Base-by-base conservation (phyloP, 2,888 invertebrate species). In the Lepidocyrtoides sp. region DNA sequence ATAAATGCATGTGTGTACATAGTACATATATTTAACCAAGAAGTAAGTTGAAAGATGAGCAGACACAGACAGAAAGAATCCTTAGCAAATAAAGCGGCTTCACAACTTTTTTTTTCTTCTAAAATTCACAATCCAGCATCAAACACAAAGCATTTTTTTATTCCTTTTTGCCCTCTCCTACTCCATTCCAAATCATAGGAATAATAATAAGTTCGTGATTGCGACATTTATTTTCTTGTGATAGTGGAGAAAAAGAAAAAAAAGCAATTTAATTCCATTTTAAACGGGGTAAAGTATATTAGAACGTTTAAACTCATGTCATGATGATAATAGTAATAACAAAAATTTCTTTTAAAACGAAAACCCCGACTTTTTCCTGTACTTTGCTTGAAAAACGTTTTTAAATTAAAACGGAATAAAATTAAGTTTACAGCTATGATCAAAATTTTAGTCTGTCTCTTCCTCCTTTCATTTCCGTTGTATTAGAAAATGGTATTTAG, bases 191-290 rank as follows among this genome's bases (percentile, higher is more conserved):
- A 60, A 63, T 4, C 23, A 44, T 75, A 48, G n/a, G n/a, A n/a
- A n/a, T n/a, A 5, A 77, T 77, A 51, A 54, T 41, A 69, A 86
- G 77, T 57, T 77, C 86, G 86, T 86, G 86, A 86, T 86, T 86
- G 77, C 57, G 77, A 86, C 77, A 77, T 86, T 86, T 60, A 14
- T 79, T n/a, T 29, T n/a, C 54, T 51, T 63, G 63, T 57, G n/a
- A n/a, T n/a, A n/a, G n/a, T n/a, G n/a, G n/a, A n/a, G 26, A 17
- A 44, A 72, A 32, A 69, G 69, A 57, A 54, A 84, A 48, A 72
- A 54, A 85, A 51, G 72, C 54, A 79, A 79, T 79, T 79, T 79
- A 79, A 79, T 79, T 79, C 66, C 29, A 44, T 66, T 44, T 66
- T 54, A 51, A 79, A 29, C 32, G 54, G 29, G 2, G 17, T 41